Evolutionary conservation across 1,140 invertebrate genomes (phyloP).

Genomic region (Elysia chlorotica): DNA sequence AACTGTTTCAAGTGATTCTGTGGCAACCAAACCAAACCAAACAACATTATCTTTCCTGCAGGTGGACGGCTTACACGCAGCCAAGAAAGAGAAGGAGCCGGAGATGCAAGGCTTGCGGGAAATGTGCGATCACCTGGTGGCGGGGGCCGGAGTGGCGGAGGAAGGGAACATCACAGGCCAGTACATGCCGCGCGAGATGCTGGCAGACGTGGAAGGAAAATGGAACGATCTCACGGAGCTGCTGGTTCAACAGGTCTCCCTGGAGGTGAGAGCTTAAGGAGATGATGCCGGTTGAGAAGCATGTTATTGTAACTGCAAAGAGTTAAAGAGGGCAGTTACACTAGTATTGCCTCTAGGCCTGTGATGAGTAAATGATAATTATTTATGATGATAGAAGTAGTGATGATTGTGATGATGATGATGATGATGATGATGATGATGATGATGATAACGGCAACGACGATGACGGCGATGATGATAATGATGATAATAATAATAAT

Average conservation of each 20-base stretch:
- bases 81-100: constrained; percentile 50
- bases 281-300: no score
- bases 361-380: no score
- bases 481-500: no score
- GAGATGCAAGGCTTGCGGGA: constrained; percentile 50
- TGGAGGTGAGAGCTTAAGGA: constrained; percentile 56
- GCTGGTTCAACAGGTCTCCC: constrained; percentile 55
- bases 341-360: no score
- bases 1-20: no score
- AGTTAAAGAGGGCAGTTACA: background rate
- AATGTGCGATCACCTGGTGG: constrained; percentile 42
- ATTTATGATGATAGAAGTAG: no score
- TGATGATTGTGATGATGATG: no score
- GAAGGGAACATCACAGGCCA: no score
- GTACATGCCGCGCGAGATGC: constrained; percentile 48
- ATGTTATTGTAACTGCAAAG: background rate
- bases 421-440: no score
- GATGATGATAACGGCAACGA: no score
- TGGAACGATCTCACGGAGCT: constrained; percentile 60
- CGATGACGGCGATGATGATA: no score
- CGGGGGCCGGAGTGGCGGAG: constrained; percentile 48
- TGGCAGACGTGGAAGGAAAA: constrained; percentile 55
- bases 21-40: no score
- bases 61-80: constrained; percentile 48
- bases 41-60: constrained; percentile 23